phyloP scores from a whole-genome alignment of 2,113 vertebrate species.

The Ibidorhyncha struthersii region DNA sequence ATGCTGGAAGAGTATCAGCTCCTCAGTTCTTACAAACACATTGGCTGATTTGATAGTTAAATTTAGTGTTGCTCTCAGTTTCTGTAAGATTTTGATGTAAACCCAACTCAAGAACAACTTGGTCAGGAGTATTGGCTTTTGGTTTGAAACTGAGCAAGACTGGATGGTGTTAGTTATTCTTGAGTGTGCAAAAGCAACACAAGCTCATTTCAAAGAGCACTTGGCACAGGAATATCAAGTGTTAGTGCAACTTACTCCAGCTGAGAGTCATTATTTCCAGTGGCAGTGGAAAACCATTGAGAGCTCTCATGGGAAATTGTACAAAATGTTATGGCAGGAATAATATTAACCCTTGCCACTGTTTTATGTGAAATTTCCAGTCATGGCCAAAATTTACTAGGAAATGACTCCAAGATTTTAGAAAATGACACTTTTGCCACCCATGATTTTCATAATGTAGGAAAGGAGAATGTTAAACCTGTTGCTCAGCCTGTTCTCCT shows the following conservation, averaged over 20 bases:
- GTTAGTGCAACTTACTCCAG: conserved; percentile 68
- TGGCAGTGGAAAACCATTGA: conserved; percentile 77
- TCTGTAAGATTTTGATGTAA: background rate
- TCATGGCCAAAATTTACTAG: conserved; percentile 52
- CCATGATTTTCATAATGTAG: background rate
- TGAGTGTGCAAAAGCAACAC: conserved; percentile 65
- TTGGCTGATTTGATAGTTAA: background rate
- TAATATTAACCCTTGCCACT: conserved; percentile 79
- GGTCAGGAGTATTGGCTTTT: conserved; percentile 8
- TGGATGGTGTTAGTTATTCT: conserved; percentile 21
- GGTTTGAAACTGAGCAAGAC: conserved; percentile 34
- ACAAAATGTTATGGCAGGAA: conserved; percentile 75
- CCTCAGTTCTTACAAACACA: background rate
- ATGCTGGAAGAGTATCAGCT: background rate
- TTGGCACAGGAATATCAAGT: conserved; percentile 72
- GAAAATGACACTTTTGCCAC: conserved; percentile 34
- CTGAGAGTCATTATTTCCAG: conserved; percentile 79
- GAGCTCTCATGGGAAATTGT: conserved; percentile 67
- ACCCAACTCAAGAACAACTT: background rate
- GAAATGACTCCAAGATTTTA: conserved; percentile 66
- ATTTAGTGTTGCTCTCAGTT: background rate
- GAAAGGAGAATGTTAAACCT: background rate
- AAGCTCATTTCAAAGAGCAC: conserved; percentile 15
- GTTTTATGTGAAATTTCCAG: conserved; percentile 73
- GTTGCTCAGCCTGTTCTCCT: background rate